Evolutionary conservation across 2,888 invertebrate species (phyloP).

Genomic region (Drosophila kanekoi): DNA sequence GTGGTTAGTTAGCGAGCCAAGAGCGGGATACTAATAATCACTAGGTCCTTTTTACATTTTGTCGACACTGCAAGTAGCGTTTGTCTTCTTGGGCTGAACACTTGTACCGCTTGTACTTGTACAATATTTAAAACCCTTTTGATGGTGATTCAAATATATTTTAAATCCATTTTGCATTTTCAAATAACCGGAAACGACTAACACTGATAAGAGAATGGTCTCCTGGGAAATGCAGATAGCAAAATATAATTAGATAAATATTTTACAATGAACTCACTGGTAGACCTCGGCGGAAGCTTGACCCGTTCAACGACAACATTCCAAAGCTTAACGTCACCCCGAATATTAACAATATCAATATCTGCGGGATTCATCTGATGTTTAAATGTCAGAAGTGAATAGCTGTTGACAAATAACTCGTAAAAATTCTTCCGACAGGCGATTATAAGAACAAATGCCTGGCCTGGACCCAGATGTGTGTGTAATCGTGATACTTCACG

Average conservation of each 20-base stretch:
- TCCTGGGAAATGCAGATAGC: background rate
- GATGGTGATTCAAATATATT: background rate
- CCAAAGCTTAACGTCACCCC: conserved; percentile 89
- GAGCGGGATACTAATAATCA: background rate
- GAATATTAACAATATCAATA: conserved; percentile 88
- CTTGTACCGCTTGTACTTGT: too few species aligned
- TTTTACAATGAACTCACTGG: conserved; percentile 8
- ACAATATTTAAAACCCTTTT: too few species aligned
- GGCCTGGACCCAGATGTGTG: conserved; percentile 77
- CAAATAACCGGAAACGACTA: background rate
- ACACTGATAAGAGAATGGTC: background rate
- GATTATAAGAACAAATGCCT: conserved; percentile 74
- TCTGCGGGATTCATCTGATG: conserved; percentile 86
- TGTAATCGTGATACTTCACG: conserved; percentile 64
- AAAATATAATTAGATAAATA: background rate
- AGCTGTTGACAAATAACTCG: conserved; percentile 85
- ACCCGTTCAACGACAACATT: conserved; percentile 54
- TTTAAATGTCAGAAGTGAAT: conserved; percentile 88
- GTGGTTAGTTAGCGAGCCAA: background rate
- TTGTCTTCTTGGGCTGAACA: background rate
- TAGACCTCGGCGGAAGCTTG: background rate
- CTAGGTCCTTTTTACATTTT: too few species aligned
- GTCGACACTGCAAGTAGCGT: too few species aligned
- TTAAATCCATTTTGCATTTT: background rate
- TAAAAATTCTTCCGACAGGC: conserved; percentile 63